Evolutionary conservation across 37 sponge, comb jelly and placozoan species (phyloP).

Genomic region (Spongilla lacustris): DNA sequence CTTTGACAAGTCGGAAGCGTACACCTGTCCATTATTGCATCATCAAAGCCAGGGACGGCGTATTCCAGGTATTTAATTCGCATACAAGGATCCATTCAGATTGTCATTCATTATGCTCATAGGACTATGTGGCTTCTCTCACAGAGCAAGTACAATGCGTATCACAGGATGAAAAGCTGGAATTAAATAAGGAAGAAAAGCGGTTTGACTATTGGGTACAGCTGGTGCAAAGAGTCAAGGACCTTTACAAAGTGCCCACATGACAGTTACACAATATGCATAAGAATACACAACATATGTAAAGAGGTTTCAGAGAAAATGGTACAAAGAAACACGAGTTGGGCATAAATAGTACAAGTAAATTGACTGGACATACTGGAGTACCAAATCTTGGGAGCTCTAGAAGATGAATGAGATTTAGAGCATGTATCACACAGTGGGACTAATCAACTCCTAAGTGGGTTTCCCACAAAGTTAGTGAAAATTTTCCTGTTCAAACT

Average conservation of each 20-base stretch:
- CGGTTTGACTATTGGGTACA: neutral
- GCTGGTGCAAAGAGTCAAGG: slow-evolving; percentile 5
- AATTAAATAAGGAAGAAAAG: slow-evolving; percentile 1
- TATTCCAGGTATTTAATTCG: slow-evolving; percentile 17
- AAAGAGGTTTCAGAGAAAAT: neutral
- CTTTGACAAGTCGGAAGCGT: slow-evolving; percentile 17
- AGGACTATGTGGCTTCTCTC: neutral
- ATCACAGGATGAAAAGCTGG: neutral
- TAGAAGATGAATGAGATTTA: neutral
- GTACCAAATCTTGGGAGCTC: neutral
- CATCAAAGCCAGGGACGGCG: slow-evolving; percentile 40
- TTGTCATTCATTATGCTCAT: neutral
- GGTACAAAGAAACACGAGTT: neutral
- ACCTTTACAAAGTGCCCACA: neutral
- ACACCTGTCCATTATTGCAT: slow-evolving; percentile 28
- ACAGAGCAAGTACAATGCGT: neutral
- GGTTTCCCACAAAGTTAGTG: neutral
- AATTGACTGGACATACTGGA: neutral
- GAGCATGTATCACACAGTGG: slow-evolving; percentile 1
- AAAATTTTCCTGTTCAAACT: slow-evolving; percentile 67
- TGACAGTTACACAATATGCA: no score
- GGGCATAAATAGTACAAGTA: neutral
- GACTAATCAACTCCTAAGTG: neutral
- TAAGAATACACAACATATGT: neutral
- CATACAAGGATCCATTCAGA: neutral